These are phyloP conservation scores for Dryobota labecula DNA, from an alignment of 2,888 invertebrate genomes.

Conservation along the genomic window DNA sequence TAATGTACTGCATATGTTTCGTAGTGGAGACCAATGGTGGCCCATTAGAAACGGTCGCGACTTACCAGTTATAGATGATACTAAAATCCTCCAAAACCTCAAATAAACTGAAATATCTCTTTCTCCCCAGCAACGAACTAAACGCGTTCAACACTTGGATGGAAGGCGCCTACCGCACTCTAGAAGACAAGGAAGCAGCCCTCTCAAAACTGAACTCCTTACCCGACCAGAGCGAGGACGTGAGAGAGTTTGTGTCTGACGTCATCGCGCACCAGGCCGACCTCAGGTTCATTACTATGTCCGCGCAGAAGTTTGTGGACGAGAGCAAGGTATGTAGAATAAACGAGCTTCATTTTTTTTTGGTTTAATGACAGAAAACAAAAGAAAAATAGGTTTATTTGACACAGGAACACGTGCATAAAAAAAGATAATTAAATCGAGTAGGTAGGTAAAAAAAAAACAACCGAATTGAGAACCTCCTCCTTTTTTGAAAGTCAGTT, in stretches of 20 bases:
- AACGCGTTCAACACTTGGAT: conserved; percentile 96
- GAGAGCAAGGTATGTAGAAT: conserved; percentile 93
- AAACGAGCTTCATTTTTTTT: not conserved
- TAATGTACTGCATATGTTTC: too few species aligned
- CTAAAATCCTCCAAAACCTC: not conserved
- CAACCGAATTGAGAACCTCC: too few species aligned
- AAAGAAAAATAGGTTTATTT: too few species aligned
- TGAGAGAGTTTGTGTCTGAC: conserved; percentile 97
- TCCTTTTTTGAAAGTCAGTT: too few species aligned
- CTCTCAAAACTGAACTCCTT: conserved; percentile 94
- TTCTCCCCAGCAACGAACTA: conserved; percentile 92
- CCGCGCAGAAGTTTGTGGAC: conserved; percentile 98
- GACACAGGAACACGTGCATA: too few species aligned
- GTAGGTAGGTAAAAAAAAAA: too few species aligned
- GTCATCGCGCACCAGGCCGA: conserved; percentile 99
- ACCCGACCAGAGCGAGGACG: conserved; percentile 93
- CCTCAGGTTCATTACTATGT: conserved; percentile 98
- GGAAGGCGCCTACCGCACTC: conserved; percentile 93
- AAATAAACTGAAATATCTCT: not conserved
- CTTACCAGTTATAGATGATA: too few species aligned
- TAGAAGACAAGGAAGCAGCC: conserved; percentile 96
- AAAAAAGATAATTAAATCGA: too few species aligned
- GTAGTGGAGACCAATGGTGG: too few species aligned
- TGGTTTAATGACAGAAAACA: not conserved
- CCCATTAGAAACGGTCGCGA: too few species aligned